Evolutionary conservation across 1,140 invertebrate genomes (phyloP).

Genomic region (Coelopa frigida): DNA sequence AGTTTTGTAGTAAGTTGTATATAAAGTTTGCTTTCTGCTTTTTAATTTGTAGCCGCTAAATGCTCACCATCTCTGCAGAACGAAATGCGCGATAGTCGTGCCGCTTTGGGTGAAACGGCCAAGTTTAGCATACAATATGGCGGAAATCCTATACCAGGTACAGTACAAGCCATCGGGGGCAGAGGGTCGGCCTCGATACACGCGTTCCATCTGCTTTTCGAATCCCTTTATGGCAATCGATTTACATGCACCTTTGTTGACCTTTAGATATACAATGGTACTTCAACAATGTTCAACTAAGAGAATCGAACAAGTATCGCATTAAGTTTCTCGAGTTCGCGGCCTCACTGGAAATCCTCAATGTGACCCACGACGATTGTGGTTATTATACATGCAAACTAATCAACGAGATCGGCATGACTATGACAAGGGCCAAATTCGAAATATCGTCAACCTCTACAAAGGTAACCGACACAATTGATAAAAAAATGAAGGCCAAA

Average conservation of each 20-base stretch:
- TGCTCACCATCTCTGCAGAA: slow-evolving; percentile 71
- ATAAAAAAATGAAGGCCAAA: slow-evolving; percentile 41
- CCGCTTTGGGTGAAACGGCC: slow-evolving; percentile 64
- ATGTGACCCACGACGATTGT: slow-evolving; percentile 61
- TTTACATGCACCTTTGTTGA: slow-evolving; percentile 17
- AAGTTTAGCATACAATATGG: slow-evolving; percentile 70
- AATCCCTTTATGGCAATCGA: no score
- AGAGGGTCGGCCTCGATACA: background rate
- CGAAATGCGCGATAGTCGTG: slow-evolving; percentile 68
- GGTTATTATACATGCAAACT: slow-evolving; percentile 84
- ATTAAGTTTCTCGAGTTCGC: slow-evolving; percentile 61
- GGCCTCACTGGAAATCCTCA: slow-evolving; percentile 63
- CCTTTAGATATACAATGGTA: slow-evolving; percentile 81
- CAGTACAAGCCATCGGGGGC: slow-evolving; percentile 8
- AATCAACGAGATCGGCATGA: slow-evolving; percentile 71
- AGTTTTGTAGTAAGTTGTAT: slow-evolving; percentile 24
- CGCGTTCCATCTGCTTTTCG: no score
- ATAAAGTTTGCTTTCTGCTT: slow-evolving; percentile 14
- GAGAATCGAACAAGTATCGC: slow-evolving; percentile 63
- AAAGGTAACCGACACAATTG: slow-evolving; percentile 36
- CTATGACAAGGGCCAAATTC: slow-evolving; percentile 71
- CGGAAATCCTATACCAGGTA: slow-evolving; percentile 80
- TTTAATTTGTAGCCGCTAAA: slow-evolving; percentile 61
- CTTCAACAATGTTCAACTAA: slow-evolving; percentile 72
- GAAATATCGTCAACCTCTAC: slow-evolving; percentile 49